phyloP scores from a whole-genome alignment of 2,797 vertebrate genomes.

The Rhinatrema bivittatum region DNA sequence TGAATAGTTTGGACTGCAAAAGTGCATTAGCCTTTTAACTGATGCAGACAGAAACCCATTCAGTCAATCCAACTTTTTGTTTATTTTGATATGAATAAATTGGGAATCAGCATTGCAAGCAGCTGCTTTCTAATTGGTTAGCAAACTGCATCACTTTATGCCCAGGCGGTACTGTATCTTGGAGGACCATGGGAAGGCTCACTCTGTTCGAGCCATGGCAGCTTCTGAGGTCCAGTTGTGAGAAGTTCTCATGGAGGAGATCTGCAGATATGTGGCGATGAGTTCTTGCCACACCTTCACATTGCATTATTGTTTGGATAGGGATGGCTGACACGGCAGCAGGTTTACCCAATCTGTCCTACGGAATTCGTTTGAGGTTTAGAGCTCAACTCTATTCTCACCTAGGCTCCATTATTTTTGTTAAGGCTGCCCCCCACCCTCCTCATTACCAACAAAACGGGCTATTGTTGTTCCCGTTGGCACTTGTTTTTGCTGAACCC shows the following conservation, averaged over 20 bases:
- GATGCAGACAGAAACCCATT: not conserved
- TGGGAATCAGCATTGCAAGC: too few species aligned
- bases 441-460: too few species aligned
- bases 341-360: not conserved
- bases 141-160: too few species aligned
- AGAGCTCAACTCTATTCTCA: not conserved
- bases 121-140: too few species aligned
- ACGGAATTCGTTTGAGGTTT: not conserved
- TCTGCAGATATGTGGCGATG: rapidly evolving
- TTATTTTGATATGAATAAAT: not conserved
- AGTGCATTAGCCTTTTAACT: not conserved
- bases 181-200: too few species aligned
- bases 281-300: not conserved
- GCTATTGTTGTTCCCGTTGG: too few species aligned
- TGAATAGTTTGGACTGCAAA: not conserved
- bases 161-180: too few species aligned
- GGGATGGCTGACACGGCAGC: not conserved
- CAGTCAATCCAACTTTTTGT: not conserved
- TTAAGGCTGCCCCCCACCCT: too few species aligned
- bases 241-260: not conserved
- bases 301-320: not conserved
- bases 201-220: not conserved
- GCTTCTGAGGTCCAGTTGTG: not conserved
- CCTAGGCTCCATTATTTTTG: too few species aligned
- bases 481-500: too few species aligned